phyloP scores from a whole-genome alignment of 2,113 vertebrate genomes.

The Cairina moschata region DNA sequence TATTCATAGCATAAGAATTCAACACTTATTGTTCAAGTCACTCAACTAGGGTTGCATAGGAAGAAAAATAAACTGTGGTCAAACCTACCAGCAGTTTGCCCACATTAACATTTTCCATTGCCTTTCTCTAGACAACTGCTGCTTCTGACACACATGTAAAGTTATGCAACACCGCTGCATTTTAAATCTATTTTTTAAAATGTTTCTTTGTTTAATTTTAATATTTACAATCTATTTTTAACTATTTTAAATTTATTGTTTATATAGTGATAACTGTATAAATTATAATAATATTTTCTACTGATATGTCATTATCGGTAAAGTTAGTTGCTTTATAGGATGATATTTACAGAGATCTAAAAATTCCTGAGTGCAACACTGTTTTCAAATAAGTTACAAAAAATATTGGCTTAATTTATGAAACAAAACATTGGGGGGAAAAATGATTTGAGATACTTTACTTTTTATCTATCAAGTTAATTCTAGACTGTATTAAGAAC shows the following conservation, averaged over 20 bases:
- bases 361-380: not conserved
- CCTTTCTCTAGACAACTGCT: not conserved
- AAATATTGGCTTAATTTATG: not conserved
- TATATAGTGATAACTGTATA: not conserved
- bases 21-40: fast-evolving
- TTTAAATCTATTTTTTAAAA: not conserved
- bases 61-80: not conserved
- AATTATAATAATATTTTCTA: not conserved
- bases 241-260: not conserved
- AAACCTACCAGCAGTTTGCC: not conserved
- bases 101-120: not conserved
- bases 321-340: not conserved
- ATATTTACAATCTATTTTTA: no score
- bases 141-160: not conserved
- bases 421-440: not conserved
- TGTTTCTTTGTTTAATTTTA: no score
- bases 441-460: not conserved
- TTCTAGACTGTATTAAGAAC: not conserved
- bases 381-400: not conserved
- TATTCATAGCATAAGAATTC: not conserved
- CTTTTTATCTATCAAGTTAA: not conserved
- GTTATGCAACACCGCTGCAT: not conserved
- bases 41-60: fast-evolving
- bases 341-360: not conserved
- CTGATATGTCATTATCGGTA: not conserved